Base-by-base conservation (phyloP, 2,113 vertebrate genomes). In the Corvus hawaiiensis region DNA sequence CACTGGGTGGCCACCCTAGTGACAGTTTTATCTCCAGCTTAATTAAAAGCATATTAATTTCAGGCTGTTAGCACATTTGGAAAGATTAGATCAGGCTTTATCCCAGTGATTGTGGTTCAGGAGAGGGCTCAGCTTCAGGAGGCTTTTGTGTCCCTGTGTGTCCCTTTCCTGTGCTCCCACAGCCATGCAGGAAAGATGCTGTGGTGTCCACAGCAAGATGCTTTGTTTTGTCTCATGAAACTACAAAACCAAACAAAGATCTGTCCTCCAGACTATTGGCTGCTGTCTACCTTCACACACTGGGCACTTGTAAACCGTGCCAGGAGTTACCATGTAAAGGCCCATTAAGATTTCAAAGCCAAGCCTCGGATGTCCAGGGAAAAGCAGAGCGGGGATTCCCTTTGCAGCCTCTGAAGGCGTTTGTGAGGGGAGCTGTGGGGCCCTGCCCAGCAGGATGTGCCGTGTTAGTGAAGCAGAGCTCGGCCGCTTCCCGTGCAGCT, bases 401-500 rank as follows among this genome's bases (percentile, higher is more conserved):
- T 51, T 17, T 59, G 76, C 43, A 14, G 56, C n/a, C 4, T 35
- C 17, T 24, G 67, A 30, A 33, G 56, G 2, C 7, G 85, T 46
- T 61, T 90, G 39, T 66, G 21, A 54, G 77, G 68, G 63, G 77
- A 44, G 39, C 46, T 2, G 18, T n/a, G 32, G 39, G 72, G 82
- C 74, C 78, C 32, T 30, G 58, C 61, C 23, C 76, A 37, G 67
- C 67, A 49, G 76, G 12, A 63, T 2, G 80, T 94, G 68, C 87
- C 21, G 17, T 58, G 85, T 49, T 91, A 89, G 14, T 95, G 92
- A 64, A 95, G 92, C 94, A 85, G 61, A 94, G 92, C 89, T 72
- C 74, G 2, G 92, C 85, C 22, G 79, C 80, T 96, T 97, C 95
- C 93, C 81, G 8, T 96, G 94, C 93, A 96, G 95, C 95, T 96